Base-by-base conservation (phyloP, 2,797 vertebrate species). In the Takifugu rubripes region DNA sequence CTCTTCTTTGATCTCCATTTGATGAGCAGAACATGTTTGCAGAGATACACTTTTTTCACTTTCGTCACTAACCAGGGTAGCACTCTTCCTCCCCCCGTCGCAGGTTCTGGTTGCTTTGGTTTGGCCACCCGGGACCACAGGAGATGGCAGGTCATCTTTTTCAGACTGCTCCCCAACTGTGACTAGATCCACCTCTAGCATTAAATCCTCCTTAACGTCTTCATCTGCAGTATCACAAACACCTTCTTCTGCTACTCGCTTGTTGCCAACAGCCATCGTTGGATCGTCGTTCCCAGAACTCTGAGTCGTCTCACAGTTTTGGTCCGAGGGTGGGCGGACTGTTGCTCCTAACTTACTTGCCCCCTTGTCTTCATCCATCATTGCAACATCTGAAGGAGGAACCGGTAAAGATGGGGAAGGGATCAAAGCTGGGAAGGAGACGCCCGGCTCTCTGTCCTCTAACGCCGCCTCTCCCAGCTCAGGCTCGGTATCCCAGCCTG, bases 361-460 rank as follows among this genome's bases (percentile, higher is more conserved):
- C 66, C 5, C 21, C 8, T 64, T 80, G 43, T 69, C 56, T 61
- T 76, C 76, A 56, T 58, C 71, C 11, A 47, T 42, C 48, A 54
- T 79, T 7, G 52, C 86, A 52, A 67, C 55, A 58, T 78, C 78
- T 42, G 54, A 46, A 50, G 76, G 66, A 55, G 79, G 70, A 63
- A 79, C 31, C 14, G 75, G 72, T 65, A 91, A 84, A 56, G 91
- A 91, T 4, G 90, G 91, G 17, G 91, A 92, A 16, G 85, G 82
- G 71, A 87, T 90, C 52, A 92, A 83, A 67, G 88, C 82, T 66
- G 92, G 91, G 71, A 92, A 93, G 25, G 90, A 91, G 14, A 92
- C 83, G 36, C 59, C 79, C 44, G 62, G 78, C 43, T 88, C 88
- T 47, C 78, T 76, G 24, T 90, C 89, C 29, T 84, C 89, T 25